phyloP scores from a whole-genome alignment of 2,113 vertebrate species.

The Caranx melampygus region DNA sequence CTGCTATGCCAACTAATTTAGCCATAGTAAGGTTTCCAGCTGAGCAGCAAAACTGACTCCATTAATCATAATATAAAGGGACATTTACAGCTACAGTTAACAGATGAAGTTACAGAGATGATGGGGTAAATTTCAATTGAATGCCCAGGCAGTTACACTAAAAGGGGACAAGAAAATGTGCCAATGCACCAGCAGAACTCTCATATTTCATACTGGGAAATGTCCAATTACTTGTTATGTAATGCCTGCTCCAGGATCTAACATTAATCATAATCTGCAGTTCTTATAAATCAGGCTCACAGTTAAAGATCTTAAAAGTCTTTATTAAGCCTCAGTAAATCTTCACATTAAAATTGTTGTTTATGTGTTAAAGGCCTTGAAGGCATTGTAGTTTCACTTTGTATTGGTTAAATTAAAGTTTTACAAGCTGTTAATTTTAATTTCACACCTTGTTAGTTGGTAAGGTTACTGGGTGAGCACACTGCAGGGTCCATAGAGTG shows the following conservation, averaged over 20 bases:
- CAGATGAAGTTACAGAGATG: background rate
- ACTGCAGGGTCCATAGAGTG: background rate
- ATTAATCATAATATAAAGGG: slow-evolving; percentile 29
- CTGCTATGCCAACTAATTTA: background rate
- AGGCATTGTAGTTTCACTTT: background rate
- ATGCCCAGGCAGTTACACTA: background rate
- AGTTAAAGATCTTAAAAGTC: background rate
- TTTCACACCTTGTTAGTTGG: slow-evolving; percentile 1
- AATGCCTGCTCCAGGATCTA: background rate
- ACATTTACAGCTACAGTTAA: slow-evolving; percentile 19
- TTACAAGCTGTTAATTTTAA: slow-evolving; percentile 27
- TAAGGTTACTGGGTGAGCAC: background rate
- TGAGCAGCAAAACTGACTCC: slow-evolving; percentile 7
- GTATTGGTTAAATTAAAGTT: background rate
- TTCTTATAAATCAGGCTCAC: background rate
- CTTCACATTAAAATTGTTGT: background rate
- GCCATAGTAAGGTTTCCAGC: background rate
- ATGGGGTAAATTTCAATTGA: slow-evolving; percentile 4
- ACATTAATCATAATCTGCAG: background rate
- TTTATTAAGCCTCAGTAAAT: background rate
- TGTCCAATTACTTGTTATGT: slow-evolving; percentile 14
- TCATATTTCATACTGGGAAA: slow-evolving; percentile 9
- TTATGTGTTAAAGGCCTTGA: background rate
- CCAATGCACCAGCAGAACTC: background rate
- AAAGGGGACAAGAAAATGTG: slow-evolving; percentile 12